Percentiles rank a stretch among this genome's conserved stretches.
Conservation (phyloP, 2,113 vertebrate genomes). For the Xerus inauris region DNA sequence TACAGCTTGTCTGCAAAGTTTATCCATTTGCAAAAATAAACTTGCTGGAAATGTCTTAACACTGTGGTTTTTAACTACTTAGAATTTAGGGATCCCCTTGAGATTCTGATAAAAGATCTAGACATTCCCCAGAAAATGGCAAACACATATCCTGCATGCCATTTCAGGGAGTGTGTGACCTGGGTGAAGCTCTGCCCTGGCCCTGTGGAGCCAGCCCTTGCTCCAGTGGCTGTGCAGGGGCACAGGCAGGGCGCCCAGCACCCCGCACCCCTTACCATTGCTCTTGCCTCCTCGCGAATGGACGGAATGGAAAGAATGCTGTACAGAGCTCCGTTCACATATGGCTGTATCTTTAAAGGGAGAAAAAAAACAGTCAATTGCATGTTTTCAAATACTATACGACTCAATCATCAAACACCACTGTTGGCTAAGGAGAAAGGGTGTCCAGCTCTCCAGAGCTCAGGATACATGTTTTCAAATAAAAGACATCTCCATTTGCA, state of each 20-base stretch:
- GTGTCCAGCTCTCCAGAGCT: not conserved
- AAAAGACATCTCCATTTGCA: not conserved
- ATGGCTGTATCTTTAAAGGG: conserved; percentile 91
- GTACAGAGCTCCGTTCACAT: conserved; percentile 96
- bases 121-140: not conserved
- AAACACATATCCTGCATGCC: fast-evolving
- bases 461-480: not conserved
- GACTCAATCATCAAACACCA: not conserved
- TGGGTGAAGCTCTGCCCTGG: not conserved
- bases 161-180: not conserved
- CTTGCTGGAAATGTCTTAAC: not conserved
- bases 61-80: not conserved
- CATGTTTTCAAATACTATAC: not conserved
- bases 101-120: not conserved
- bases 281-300: conserved; percentile 94
- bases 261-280: conserved; percentile 91
- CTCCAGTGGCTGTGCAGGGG: fast-evolving
- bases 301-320: conserved; percentile 93
- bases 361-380: not conserved
- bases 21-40: not conserved
- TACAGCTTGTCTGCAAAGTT: not conserved
- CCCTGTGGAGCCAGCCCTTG: fast-evolving
- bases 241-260: not conserved
- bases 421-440: fast-evolving
- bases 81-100: not conserved